These are phyloP conservation scores for Aurelia aurita DNA, from an alignment of 30 jellyfish, hydroid and myxozoan genomes.

Conservation along the genomic window DNA sequence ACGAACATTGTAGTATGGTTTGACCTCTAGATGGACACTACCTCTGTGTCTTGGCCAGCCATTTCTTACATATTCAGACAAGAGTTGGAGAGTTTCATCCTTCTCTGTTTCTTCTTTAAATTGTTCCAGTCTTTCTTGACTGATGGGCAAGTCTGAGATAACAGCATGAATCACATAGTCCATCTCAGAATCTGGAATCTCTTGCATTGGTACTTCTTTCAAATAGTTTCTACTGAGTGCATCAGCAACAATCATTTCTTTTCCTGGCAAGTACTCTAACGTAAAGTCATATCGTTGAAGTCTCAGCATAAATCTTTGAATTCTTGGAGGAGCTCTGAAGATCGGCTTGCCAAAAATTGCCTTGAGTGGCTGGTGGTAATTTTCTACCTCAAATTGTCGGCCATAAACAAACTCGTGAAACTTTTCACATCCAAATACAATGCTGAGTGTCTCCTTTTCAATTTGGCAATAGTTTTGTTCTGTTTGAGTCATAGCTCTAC, in stretches of 20 bases:
- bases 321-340: slow-evolving; percentile 76
- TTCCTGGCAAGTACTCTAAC: slow-evolving; percentile 35
- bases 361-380: slow-evolving; percentile 63
- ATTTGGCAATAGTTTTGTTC: slow-evolving; percentile 49
- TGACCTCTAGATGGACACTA: slow-evolving; percentile 35
- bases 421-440: slow-evolving; percentile 65
- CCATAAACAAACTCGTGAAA: slow-evolving; percentile 57
- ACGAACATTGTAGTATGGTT: slow-evolving; percentile 30
- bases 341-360: slow-evolving; percentile 52
- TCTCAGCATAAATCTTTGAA: slow-evolving; percentile 60
- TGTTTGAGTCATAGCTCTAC: slow-evolving; percentile 44
- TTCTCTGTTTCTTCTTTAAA: slow-evolving; percentile 46
- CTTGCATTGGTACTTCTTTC: slow-evolving; percentile 25
- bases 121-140: slow-evolving; percentile 42
- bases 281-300: slow-evolving; percentile 51
- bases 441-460: slow-evolving; percentile 57
- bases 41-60: slow-evolving; percentile 40
- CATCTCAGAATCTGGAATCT: slow-evolving; percentile 49
- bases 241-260: slow-evolving; percentile 53
- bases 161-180: slow-evolving; percentile 46
- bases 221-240: slow-evolving; percentile 43
- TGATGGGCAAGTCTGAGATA: slow-evolving; percentile 54
- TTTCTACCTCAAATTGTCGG: slow-evolving; percentile 41
- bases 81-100: slow-evolving; percentile 35
- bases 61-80: slow-evolving; percentile 19